Evolutionary conservation across 2,113 vertebrate species (phyloP).

Genomic region (Gymnorhina tibicen): DNA sequence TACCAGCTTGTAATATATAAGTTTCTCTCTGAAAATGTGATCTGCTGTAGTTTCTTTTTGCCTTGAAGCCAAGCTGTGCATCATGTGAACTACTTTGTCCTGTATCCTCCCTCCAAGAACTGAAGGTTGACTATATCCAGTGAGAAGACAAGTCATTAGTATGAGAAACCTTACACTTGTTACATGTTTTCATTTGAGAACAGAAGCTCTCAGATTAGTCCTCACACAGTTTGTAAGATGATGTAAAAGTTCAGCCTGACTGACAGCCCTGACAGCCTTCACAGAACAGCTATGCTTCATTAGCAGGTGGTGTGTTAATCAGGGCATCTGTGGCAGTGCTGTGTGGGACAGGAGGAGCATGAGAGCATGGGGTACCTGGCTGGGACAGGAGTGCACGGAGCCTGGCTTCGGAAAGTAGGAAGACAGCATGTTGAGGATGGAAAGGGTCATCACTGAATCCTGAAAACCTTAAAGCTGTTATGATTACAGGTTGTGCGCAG

Average conservation of each 20-base stretch:
- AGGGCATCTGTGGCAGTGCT: rapidly evolving
- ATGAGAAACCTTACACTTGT: background rate
- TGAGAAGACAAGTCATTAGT: background rate
- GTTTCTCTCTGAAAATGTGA: background rate
- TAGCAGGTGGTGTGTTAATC: background rate
- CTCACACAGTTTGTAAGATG: background rate
- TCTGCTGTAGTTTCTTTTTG: background rate
- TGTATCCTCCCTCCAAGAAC: background rate
- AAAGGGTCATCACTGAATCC: no score
- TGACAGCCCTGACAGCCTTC: background rate
- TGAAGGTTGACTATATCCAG: background rate
- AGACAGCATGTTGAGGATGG: background rate
- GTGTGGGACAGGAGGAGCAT: background rate
- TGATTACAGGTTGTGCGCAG: rapidly evolving
- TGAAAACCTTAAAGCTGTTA: background rate
- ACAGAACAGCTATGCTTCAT: background rate
- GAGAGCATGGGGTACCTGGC: background rate
- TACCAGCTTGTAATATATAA: background rate
- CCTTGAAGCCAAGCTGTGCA: background rate
- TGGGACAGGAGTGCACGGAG: background rate
- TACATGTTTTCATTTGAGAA: background rate
- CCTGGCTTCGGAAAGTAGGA: background rate
- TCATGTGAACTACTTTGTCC: background rate
- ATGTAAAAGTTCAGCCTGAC: background rate
- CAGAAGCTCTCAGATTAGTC: background rate